phyloP scores from a whole-genome alignment of 1,140 invertebrate genomes.

The Pseudomyrmex sp. region DNA sequence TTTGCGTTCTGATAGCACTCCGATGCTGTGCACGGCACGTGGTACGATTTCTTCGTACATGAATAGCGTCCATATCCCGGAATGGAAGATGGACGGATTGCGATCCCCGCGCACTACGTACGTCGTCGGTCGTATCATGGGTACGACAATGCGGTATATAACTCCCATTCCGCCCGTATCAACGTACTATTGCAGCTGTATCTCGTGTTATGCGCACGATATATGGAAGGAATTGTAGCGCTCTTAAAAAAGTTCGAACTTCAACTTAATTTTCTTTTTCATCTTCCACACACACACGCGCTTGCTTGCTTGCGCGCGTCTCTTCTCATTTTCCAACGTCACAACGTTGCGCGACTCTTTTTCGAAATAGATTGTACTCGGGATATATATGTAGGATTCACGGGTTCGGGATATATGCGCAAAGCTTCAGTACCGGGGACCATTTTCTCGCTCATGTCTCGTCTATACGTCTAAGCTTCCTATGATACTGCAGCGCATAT shows the following conservation, averaged over 20 bases:
- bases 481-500: conserved; percentile 38
- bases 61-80: conserved; percentile 31
- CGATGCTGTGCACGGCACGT: background rate
- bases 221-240: background rate
- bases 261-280: conserved; percentile 46
- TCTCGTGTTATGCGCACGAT: conserved; percentile 28
- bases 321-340: conserved; percentile 24
- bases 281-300: background rate
- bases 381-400: conserved; percentile 7
- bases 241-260: conserved; percentile 34
- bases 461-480: conserved; percentile 46
- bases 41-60: conserved; percentile 45
- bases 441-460: conserved; percentile 49
- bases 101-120: conserved; percentile 20
- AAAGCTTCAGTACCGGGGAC: conserved; percentile 40
- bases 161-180: conserved; percentile 45
- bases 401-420: background rate
- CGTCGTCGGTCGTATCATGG: conserved; percentile 40
- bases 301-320: background rate
- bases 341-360: conserved; percentile 15
- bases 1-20: conserved; percentile 13
- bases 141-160: conserved; percentile 46
- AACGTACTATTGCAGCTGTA: conserved; percentile 9
- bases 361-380: conserved; percentile 25
- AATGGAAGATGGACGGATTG: conserved; percentile 43